Evolutionary conservation across 2,113 vertebrate species (phyloP).

Genomic region (Xyrauchen texanus): DNA sequence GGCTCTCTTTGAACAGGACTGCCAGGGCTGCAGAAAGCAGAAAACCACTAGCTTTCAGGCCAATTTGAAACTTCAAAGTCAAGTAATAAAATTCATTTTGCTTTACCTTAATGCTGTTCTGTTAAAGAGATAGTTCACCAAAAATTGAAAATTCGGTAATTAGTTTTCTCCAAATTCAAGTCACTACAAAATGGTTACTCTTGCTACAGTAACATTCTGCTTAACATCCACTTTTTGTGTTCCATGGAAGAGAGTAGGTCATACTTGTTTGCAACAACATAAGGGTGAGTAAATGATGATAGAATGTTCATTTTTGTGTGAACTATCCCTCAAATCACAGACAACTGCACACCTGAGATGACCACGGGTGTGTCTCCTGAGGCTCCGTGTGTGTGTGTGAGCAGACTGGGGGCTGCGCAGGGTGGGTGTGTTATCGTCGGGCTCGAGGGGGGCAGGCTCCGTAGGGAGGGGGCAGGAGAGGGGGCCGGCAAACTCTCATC

Average conservation of each 20-base stretch:
- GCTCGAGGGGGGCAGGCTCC: conserved; percentile 84
- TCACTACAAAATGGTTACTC: no score
- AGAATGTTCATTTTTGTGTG: not conserved
- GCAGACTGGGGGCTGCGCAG: conserved; percentile 69
- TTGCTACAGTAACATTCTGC: no score
- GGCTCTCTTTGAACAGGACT: conserved; percentile 73
- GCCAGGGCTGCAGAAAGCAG: conserved; percentile 71
- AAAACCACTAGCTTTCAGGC: not conserved
- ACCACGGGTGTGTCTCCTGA: conserved; percentile 63
- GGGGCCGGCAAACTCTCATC: conserved; percentile 83
- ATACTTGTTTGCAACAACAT: not conserved
- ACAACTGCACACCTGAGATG: conserved; percentile 43
- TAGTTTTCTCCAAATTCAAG: no score
- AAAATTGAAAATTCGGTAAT: no score
- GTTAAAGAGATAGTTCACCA: no score
- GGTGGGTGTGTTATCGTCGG: conserved; percentile 70
- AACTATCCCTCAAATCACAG: not conserved
- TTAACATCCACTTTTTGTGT: not conserved
- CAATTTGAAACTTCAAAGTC: no score
- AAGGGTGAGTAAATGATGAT: not conserved
- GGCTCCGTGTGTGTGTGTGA: conserved; percentile 70
- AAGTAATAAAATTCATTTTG: no score
- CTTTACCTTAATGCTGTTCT: no score
- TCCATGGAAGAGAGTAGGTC: not conserved
- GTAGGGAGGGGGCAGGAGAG: conserved; percentile 89